A percentile compares a stretch with the other conserved stretches of the same genome.
Evolutionary conservation across 1,140 invertebrate genomes (phyloP).

Genomic region (Philopotamus ludificatus): DNA sequence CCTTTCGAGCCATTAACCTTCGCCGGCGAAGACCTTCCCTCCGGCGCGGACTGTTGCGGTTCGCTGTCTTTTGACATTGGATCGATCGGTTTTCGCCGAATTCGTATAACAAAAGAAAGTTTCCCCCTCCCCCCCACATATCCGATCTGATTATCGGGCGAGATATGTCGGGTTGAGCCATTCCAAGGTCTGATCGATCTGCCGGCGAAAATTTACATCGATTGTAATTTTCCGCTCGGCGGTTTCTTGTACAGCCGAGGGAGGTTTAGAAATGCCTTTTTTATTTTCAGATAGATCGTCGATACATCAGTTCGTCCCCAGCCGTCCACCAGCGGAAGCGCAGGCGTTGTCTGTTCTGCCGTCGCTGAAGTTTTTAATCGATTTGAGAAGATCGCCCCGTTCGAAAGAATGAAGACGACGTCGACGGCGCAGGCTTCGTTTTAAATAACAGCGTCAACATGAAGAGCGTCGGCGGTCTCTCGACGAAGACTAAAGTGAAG

Average conservation of each 20-base stretch:
- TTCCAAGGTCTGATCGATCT: slow-evolving; percentile 15
- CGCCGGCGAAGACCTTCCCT: slow-evolving; percentile 1
- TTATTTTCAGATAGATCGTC: neutral
- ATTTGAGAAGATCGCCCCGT: no score
- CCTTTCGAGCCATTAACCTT: slow-evolving; percentile 18
- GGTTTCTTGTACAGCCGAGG: neutral
- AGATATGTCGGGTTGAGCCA: slow-evolving; percentile 15
- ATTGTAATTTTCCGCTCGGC: neutral
- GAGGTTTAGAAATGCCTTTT: neutral
- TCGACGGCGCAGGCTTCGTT: neutral
- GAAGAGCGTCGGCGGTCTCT: neutral
- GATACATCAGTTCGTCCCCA: slow-evolving; percentile 13
- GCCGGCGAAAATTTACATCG: neutral
- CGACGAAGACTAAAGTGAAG: neutral
- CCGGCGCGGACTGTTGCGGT: neutral
- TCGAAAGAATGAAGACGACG: no score
- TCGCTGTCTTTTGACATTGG: slow-evolving; percentile 9
- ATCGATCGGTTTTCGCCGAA: slow-evolving; percentile 11
- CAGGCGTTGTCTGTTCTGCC: slow-evolving; percentile 3
- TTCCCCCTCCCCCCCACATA: neutral
- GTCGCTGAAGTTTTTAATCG: no score
- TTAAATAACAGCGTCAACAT: neutral
- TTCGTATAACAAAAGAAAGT: slow-evolving; percentile 17
- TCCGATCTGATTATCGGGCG: slow-evolving; percentile 19
- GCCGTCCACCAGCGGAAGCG: slow-evolving; percentile 15